Evolutionary conservation across 1,140 invertebrate genomes (phyloP).

Genomic region (Sipha flava): DNA sequence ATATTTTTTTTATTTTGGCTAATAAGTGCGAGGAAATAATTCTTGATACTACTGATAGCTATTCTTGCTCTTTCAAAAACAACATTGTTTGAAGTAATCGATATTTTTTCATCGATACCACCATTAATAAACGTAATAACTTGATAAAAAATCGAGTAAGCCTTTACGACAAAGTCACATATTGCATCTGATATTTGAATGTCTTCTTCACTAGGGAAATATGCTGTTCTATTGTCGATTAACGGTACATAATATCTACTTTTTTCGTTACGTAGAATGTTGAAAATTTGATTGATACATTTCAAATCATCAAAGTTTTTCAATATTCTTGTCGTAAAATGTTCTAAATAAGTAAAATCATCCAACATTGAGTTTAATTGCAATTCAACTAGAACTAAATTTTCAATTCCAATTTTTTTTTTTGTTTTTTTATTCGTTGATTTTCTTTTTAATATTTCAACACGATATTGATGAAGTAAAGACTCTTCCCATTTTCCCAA

Average conservation of each 20-base stretch:
- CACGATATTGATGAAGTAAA: background rate
- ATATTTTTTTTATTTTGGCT: background rate
- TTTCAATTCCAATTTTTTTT: too few relatives aligned
- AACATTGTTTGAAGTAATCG: background rate
- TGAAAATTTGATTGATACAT: background rate
- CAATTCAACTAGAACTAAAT: too few relatives aligned
- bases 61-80: background rate
- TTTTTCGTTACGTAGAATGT: background rate
- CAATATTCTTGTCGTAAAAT: background rate
- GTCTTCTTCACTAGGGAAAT: background rate
- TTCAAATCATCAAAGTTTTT: background rate
- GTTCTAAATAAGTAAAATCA: background rate
- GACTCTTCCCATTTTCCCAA: background rate
- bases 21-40: background rate
- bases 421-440: too few relatives aligned
- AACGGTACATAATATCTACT: background rate
- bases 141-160: too few relatives aligned
- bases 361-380: background rate
- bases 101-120: too few relatives aligned
- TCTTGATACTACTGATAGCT: background rate
- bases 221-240: background rate
- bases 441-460: too few relatives aligned
- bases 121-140: too few relatives aligned
- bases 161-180: background rate
- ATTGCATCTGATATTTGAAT: background rate